Percentiles rank a stretch among this genome's conserved stretches.
phyloP scores from a whole-genome alignment of 2,797 vertebrate genomes.

The Pantherophis vulpinus region DNA sequence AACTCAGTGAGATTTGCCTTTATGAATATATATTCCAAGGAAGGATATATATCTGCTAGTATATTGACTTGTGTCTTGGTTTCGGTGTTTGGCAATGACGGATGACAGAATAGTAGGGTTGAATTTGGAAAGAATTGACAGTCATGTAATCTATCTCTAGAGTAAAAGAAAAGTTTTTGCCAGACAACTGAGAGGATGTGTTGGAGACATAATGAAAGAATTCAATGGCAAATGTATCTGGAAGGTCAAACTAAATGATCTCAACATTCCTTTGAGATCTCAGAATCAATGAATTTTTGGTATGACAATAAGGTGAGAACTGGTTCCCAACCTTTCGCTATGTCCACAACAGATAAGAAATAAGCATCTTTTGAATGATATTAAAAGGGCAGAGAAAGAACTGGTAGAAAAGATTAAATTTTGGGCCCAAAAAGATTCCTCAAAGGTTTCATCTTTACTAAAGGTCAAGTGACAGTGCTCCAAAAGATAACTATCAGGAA shows the following conservation, averaged over 20 bases:
- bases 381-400: conserved; percentile 9
- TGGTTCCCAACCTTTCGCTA: background rate
- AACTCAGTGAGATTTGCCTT: background rate
- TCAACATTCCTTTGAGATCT: conserved; percentile 26
- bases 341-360: background rate
- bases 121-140: background rate
- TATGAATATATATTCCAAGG: background rate
- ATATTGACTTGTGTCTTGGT: background rate
- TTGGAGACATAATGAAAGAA: conserved; percentile 3
- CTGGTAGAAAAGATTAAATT: conserved; percentile 15
- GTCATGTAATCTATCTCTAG: background rate
- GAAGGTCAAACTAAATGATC: conserved; percentile 31
- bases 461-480: conserved; percentile 16
- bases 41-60: background rate
- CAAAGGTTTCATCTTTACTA: conserved; percentile 19
- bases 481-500: conserved; percentile 23
- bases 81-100: background rate
- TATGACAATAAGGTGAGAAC: conserved; percentile 11
- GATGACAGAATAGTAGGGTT: background rate
- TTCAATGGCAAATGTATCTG: conserved; percentile 2
- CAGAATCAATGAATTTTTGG: background rate
- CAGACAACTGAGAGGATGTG: background rate
- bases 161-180: conserved; percentile 1
- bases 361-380: conserved; percentile 10
- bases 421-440: background rate